phyloP scores from a whole-genome alignment of 2,113 vertebrate genomes.

The Piprites chloris region DNA sequence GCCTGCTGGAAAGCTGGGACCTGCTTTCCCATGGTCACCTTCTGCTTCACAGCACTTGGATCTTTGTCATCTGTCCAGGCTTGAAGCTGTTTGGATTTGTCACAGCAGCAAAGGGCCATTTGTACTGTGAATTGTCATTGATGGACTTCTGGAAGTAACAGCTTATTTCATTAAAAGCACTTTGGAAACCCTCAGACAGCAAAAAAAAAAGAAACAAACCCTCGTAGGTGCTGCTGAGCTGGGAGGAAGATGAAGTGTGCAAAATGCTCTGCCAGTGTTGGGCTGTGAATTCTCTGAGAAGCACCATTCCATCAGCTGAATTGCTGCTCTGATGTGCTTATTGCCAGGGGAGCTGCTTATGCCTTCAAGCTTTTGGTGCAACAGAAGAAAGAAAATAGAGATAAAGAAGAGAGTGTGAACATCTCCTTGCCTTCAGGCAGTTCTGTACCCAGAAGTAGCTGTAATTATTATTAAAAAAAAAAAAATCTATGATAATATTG shows the following conservation, averaged over 20 bases:
- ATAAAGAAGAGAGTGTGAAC: neutral
- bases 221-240: neutral
- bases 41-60: neutral
- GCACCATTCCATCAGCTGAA: constrained; percentile 26
- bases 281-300: neutral
- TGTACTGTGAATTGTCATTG: neutral
- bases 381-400: neutral
- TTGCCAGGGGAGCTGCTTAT: constrained; percentile 18
- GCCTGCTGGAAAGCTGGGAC: neutral
- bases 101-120: neutral
- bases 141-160: neutral
- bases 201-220: neutral
- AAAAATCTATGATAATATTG: neutral
- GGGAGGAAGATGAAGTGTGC: neutral
- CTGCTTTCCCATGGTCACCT: neutral
- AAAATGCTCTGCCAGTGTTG: neutral
- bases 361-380: neutral
- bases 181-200: neutral
- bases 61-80: neutral
- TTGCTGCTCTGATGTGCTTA: constrained; percentile 7
- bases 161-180: constrained; percentile 14
- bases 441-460: neutral
- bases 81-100: neutral
- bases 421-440: neutral
- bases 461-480: neutral